Evolutionary conservation across 2,113 vertebrate species (phyloP), one percentile per base, ranked within the genome.

Genomic region (Oriolus oriolus): DNA sequence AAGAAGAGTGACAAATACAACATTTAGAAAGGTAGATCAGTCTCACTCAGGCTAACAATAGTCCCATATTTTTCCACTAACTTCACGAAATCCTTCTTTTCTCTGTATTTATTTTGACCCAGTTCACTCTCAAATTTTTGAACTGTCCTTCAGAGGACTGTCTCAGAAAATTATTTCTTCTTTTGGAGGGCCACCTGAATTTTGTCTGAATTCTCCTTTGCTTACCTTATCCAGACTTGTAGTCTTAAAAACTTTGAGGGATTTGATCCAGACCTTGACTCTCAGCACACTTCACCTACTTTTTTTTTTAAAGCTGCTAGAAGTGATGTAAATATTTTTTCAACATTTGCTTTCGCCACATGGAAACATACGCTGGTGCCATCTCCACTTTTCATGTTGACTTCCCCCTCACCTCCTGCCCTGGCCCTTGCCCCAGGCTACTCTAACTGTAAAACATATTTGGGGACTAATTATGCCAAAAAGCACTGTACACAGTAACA

Each of bases 401-500:
- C 37, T 49, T 65, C 7, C 7, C 14, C 7, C 8, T 52, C 11
- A 6, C 2, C 2, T 14, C 20, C 11, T n/a, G n/a, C n/a, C 3
- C 4, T 0, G 0, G 0, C 17, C 23, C 57, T 4, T 17, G 4
- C 11, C 12, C 6, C 26, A 44, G 57, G n/a, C 39, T 76, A 74
- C 33, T 80, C 22, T 57, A 61, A 69, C 16, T 57, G 28, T 31
- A 76, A 87, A 90, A 73, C 33, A n/a, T 20, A 53, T 61, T 35
- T 76, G 44, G 53, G n/a, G 22, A 71, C 7, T 18, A 84, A 42
- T 11, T 65, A 20, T 20, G 2, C 28, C 35, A 69, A 33, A 33
- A 85, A 69, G 30, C 37, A 74, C 5, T 66, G 61, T 26, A 77
- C 16, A 54, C 63, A 33, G 13, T 41, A 73, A 50, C 11, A 54